These are phyloP conservation scores for Xiphorhynchus elegans DNA, from an alignment of 2,113 vertebrate species.

Conservation along the genomic window DNA sequence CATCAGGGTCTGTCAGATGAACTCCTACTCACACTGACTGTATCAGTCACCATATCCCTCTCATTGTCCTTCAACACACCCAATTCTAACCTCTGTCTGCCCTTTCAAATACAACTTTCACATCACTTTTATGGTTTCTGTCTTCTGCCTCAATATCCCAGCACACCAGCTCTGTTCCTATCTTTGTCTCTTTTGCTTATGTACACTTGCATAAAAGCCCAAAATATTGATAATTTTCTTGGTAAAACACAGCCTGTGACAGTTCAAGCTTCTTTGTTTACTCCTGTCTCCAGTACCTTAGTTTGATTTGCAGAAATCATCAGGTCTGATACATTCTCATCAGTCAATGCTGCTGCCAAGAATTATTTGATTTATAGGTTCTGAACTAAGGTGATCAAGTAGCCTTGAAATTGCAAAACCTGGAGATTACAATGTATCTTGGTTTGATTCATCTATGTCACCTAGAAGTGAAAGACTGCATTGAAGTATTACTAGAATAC, in stretches of 20 bases:
- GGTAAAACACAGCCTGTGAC: neutral
- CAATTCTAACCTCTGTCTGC: neutral
- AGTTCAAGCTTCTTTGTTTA: neutral
- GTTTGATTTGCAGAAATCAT: constrained; percentile 13
- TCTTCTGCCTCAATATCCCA: neutral
- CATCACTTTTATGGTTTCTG: neutral
- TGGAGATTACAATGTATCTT: neutral
- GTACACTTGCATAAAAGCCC: neutral
- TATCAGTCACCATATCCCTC: neutral
- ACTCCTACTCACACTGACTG: neutral
- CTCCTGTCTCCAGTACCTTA: neutral
- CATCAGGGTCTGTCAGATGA: neutral
- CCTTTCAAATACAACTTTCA: neutral
- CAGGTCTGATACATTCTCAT: neutral
- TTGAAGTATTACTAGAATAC: neutral
- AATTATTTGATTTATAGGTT: neutral
- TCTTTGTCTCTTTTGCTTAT: neutral
- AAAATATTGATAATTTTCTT: neutral
- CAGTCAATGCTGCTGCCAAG: neutral
- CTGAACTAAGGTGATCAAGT: neutral
- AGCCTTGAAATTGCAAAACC: constrained; percentile 18
- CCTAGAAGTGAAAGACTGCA: neutral
- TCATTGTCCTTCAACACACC: neutral
- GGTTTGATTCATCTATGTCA: neutral
- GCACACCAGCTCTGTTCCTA: neutral